Conservation (phyloP, 1,140 invertebrate genomes). For the Atta cephalotes region DNA sequence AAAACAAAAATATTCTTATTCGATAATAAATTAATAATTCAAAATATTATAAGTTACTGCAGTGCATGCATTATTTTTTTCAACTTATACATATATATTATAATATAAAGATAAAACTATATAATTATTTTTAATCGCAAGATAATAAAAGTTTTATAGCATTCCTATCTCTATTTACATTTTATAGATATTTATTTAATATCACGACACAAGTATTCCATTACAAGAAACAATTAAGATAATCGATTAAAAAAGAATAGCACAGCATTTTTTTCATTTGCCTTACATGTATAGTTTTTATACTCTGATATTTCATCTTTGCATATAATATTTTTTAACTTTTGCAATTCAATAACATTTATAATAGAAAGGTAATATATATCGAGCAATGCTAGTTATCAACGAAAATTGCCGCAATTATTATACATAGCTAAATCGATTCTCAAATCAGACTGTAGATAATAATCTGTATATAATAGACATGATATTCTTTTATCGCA, state of each 20-base stretch:
- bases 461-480: slow-evolving; percentile 68
- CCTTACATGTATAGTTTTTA: background rate
- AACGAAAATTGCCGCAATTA: slow-evolving; percentile 71
- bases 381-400: slow-evolving; percentile 49
- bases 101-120: background rate
- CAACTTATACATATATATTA: background rate
- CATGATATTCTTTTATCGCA: slow-evolving; percentile 57
- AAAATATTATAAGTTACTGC: background rate
- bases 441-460: slow-evolving; percentile 53
- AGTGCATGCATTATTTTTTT: background rate
- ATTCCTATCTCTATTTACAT: background rate
- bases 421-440: slow-evolving; percentile 67
- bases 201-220: background rate
- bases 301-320: background rate
- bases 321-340: slow-evolving; percentile 3
- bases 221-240: slow-evolving; percentile 15
- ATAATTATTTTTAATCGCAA: background rate
- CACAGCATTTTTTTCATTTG: background rate
- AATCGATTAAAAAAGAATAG: background rate
- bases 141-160: background rate
- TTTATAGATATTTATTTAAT: background rate
- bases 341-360: slow-evolving; percentile 13
- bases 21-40: background rate
- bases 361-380: slow-evolving; percentile 43
- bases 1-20: background rate